Conservation (phyloP, 2,888 invertebrate genomes). For the Mythimna loreyi region DNA sequence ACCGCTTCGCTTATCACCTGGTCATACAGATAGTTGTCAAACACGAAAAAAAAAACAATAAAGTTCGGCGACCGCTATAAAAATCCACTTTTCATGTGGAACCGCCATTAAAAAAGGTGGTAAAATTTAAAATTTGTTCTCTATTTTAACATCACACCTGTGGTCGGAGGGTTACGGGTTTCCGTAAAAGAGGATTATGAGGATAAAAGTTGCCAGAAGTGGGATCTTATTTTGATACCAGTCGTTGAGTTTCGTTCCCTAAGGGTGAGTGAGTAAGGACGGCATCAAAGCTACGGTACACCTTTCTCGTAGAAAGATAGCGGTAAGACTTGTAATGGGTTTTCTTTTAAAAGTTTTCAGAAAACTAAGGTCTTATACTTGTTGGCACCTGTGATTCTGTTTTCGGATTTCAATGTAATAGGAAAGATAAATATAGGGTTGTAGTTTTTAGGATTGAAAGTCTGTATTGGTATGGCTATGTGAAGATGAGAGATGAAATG, state of each 20-base stretch:
- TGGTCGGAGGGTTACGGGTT: conserved; percentile 32
- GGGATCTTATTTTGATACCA: conserved; percentile 37
- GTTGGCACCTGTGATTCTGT: background rate
- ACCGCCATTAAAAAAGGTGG: conserved; percentile 3
- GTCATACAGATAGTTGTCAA: background rate
- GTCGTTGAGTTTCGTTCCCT: conserved; percentile 21
- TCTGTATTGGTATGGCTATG: too few species aligned
- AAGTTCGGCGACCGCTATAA: background rate
- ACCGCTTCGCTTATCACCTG: background rate
- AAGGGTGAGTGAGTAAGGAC: conserved; percentile 12
- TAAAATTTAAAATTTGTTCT: conserved; percentile 39
- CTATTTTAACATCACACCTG: conserved; percentile 47
- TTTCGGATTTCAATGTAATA: background rate
- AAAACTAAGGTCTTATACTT: conserved; percentile 3
- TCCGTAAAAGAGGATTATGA: conserved; percentile 26
- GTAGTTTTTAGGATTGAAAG: too few species aligned
- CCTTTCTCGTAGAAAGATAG: conserved; percentile 18
- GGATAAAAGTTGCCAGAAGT: conserved; percentile 38
- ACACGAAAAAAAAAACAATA: background rate
- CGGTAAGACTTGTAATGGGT: conserved; percentile 33
- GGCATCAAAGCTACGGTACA: conserved; percentile 3
- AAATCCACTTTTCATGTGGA: background rate
- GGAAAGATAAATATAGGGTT: too few species aligned
- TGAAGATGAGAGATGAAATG: too few species aligned
- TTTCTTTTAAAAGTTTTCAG: conserved; percentile 46